These are phyloP conservation scores for Branchellion lobata DNA, from an alignment of 2,888 invertebrate genomes.

Conservation along the genomic window DNA sequence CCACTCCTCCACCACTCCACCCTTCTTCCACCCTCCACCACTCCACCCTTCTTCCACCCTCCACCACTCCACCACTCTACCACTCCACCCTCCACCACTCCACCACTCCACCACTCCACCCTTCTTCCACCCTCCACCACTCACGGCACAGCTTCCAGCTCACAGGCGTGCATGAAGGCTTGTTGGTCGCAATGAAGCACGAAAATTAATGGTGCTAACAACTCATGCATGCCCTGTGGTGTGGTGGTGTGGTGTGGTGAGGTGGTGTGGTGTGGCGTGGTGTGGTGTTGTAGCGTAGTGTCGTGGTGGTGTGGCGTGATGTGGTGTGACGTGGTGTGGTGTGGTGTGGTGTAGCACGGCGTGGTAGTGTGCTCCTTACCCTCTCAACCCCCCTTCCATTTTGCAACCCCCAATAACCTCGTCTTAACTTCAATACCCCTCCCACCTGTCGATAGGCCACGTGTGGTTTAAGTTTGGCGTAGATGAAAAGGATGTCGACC, in stretches of 20 bases:
- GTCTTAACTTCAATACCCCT: too few species aligned
- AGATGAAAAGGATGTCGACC: conserved; percentile 70
- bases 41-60: too few species aligned
- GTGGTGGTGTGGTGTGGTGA: neutral
- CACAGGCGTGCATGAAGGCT: conserved; percentile 69
- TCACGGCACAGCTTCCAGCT: conserved; percentile 63
- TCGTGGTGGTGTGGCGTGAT: too few species aligned
- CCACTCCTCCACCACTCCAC: neutral
- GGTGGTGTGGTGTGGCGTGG: neutral
- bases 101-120: neutral
- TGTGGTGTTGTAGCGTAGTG: neutral
- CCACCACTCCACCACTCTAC: too few species aligned
- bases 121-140: conserved; percentile 43
- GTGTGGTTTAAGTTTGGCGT: conserved; percentile 71
- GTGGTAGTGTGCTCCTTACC: too few species aligned
- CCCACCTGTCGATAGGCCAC: conserved; percentile 59
- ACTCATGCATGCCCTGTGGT: conserved; percentile 83
- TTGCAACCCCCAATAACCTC: too few species aligned
- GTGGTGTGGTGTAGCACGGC: too few species aligned
- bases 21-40: neutral
- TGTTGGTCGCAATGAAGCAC: conserved; percentile 76
- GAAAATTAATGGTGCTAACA: conserved; percentile 77
- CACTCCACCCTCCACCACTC: neutral
- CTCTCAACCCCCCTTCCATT: too few species aligned
- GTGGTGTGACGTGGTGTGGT: too few species aligned